Evolutionary conservation across 2,888 invertebrate genomes (phyloP), one percentile per base, ranked within the genome.

Genomic region (Caenorhabditis auriculariae): DNA sequence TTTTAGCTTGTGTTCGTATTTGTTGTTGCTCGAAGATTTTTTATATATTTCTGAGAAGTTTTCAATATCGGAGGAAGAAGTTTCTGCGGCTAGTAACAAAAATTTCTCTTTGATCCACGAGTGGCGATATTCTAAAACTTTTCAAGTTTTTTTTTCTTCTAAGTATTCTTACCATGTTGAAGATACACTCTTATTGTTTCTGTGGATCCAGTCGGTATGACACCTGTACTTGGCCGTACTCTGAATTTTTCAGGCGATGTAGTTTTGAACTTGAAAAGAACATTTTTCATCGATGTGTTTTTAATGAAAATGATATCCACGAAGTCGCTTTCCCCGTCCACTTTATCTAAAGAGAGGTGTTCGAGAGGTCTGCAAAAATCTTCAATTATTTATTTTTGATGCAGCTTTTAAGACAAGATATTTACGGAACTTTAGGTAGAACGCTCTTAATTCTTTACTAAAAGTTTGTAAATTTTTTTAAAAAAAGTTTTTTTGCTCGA

Each of bases 161-260:
- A 50, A 15, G 15, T 23, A 48, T 3, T 24, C 57, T 45, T 23
- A 73, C 76, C 76, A 53, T 72, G 66, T 54, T 76, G 75, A 27
- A 76, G 62, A 41, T 73, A 70, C 12, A 76, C 67, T 48, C 72
- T 43, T 37, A 76, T 67, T 6, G 63, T 55, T 49, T 74, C 72
- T 1, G 68, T 69, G 1, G 54, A 56, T n/a, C 70, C 70, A 0
- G 75, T 58, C 21, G 49, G 60, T 5, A 76, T 65, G 23, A 70
- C 54, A 39, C 76, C 76, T 9, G 65, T 61, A 24, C 72, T 91
- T 0, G 93, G 94, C 50, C 91, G 87, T 1, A 96, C 95, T 28
- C 91, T 86, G 84, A 92, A 95, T 83, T 93, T 93, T 77, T 93
- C 92, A 0, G 94, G 95, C 0, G 93, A 90, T 3, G 94, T 95